Evolutionary conservation across 1,140 invertebrate species (phyloP), one percentile per base, ranked within the genome.

Genomic region (Himalopsyche phryganea): DNA sequence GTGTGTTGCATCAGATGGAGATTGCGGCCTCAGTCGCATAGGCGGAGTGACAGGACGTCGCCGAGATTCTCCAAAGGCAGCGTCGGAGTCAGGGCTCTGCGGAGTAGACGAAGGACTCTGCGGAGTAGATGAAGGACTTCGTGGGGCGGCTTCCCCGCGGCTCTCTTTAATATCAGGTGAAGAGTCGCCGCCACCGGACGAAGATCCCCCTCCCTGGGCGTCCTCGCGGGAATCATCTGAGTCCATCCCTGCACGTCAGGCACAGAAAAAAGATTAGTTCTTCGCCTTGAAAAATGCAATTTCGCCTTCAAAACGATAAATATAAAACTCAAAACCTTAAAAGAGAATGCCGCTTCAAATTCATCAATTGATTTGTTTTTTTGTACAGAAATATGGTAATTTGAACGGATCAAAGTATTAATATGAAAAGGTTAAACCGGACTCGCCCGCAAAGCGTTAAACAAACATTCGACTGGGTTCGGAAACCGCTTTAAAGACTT

Each of bases 181-280:
- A 59, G 69, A 73, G 38, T 75, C 74, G 51, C 73, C 74, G 71
- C 75, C 75, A 70, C 74, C 74, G 32, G 53, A 51, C 72, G 75
- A 75, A 48, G 73, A 74, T 20, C 66, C 71, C 62, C 63, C 71
- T 68, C 71, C 71, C 50, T 67, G 69, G 62, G 58, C 66, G 60
- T 68, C 73, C 71, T 76, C 74, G 61, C 71, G 69, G 52, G 76
- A 78, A 67, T 77, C 75, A 69, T 78, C 76, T 23, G 76, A 78
- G 67, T 78, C 76, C 76, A 78, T 78, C 58, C 66, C 74, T 77
- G 73, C 57, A 72, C 70, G 65, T 40, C 15, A 40, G 3, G 11
- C 15, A 13, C 38, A 40, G 4, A 40, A 11, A 4, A 40, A 40
- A 28, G 23, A 40, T 40, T 15, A 40, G 15, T 15, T 4, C n/a